Base-by-base conservation (phyloP, 2,888 invertebrate species). In the Copidosoma aretas region DNA sequence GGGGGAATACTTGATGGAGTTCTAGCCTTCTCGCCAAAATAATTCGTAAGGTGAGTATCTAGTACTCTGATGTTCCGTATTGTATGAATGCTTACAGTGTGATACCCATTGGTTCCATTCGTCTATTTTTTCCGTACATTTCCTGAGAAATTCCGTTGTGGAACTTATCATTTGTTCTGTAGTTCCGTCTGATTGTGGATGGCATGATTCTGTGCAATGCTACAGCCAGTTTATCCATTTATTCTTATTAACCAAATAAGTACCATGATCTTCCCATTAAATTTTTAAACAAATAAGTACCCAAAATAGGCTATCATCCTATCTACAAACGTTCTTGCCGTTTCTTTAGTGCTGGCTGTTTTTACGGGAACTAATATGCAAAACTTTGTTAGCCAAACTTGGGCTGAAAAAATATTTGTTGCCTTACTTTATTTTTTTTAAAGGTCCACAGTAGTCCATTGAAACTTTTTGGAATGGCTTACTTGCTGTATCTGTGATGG, bases 401-500 rank as follows among this genome's bases (percentile, higher is more conserved):
- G 51, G 12, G 17, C 17, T 12, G 51, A 12, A 8, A 51, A 17
- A 12, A n/a, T 51, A 19, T 51, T 54, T 62, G 19, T 62, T 52
- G 12, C n/a, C 57, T 15, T 5, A 5, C 17, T 5, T 10, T 3
- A 19, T 39, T n/a, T 15, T 17, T 51, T 24, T 19, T 15, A 56
- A 21, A 8, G 64, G 64, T 2, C 57, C 64, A 14, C 22, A 46
- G 10, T 49, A 49, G 21, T 64, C 56, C 22, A 57, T n/a, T 1
- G 56, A 43, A 12, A 64, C 46, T 49, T 64, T 56, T 12, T 56
- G 46, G 24, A 64, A 57, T 1, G 64, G 19, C n/a, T 19, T 25
- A 4, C 24, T 21, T 10, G 56, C 43, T 15, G 46, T 64, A 43
- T 64, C 57, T 25, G 56, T 64, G 15, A 59, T 59, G 17, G 46